Evolutionary conservation across 1,140 invertebrate species (phyloP).

Genomic region (Apis laboriosa): DNA sequence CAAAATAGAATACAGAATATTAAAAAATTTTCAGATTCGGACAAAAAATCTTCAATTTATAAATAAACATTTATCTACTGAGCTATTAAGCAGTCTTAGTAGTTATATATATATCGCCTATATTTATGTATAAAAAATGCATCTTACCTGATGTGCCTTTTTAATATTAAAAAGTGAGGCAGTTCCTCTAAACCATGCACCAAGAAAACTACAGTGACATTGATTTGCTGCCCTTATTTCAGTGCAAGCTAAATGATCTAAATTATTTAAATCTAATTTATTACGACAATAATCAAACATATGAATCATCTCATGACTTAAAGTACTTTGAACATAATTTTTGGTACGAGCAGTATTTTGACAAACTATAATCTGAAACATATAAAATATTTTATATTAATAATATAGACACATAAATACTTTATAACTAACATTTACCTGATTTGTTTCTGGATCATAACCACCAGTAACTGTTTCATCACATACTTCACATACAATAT

Average conservation of each 20-base stretch:
- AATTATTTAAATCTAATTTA: conserved; percentile 93
- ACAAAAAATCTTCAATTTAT: too few species aligned
- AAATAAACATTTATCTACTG: background rate
- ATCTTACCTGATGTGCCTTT: conserved; percentile 85
- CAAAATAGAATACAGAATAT: too few species aligned
- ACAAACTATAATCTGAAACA: conserved; percentile 92
- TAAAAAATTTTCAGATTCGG: too few species aligned
- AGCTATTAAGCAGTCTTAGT: background rate
- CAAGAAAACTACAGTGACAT: conserved; percentile 93
- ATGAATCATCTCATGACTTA: conserved; percentile 97
- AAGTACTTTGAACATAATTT: conserved; percentile 87
- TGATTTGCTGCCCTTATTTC: conserved; percentile 96
- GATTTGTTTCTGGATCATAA: conserved; percentile 94
- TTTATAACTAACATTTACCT: conserved; percentile 77
- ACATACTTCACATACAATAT: conserved; percentile 96
- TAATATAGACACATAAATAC: background rate
- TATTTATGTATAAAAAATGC: conserved; percentile 18
- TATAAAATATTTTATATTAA: conserved; percentile 31
- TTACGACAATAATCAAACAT: conserved; percentile 98
- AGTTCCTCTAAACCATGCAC: conserved; percentile 89
- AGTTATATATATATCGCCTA: background rate
- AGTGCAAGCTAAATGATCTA: conserved; percentile 96
- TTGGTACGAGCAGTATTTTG: conserved; percentile 89
- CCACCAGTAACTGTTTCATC: conserved; percentile 91
- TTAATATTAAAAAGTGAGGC: conserved; percentile 88